A percentile compares a stretch with the other conserved stretches of the same genome.
These are phyloP conservation scores for Mirza zaza DNA, from an alignment of 2,113 vertebrate genomes.

Conservation along the genomic window DNA sequence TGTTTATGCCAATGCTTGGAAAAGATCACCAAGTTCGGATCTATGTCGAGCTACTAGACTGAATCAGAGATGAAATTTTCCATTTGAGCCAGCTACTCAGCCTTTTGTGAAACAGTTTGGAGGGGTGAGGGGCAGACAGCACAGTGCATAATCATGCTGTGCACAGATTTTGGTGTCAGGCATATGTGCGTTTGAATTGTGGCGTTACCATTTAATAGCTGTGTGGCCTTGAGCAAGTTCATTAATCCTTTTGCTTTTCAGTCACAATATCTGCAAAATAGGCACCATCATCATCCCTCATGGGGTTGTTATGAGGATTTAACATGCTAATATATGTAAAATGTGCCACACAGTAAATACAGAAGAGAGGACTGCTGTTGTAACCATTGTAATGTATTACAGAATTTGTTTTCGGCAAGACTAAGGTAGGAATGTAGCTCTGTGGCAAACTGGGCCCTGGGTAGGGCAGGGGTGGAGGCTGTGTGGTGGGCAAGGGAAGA, in stretches of 20 bases:
- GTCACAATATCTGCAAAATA: not conserved
- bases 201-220: not conserved
- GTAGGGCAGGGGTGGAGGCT: not conserved
- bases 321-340: not conserved
- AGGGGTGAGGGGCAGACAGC: not conserved
- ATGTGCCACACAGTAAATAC: not conserved
- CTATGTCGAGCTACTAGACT: constrained; percentile 25
- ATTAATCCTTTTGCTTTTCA: not conserved
- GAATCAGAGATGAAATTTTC: constrained; percentile 57
- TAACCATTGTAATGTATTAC: not conserved
- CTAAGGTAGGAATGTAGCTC: not conserved
- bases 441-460: not conserved
- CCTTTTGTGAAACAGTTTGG: not conserved
- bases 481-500: not conserved
- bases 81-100: constrained; percentile 17
- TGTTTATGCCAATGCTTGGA: constrained; percentile 63
- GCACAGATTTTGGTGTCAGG: not conserved
- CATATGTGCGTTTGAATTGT: not conserved
- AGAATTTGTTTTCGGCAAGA: not conserved
- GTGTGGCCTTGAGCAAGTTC: not conserved
- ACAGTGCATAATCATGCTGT: not conserved
- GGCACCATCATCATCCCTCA: not conserved
- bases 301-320: not conserved
- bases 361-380: not conserved
- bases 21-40: constrained; percentile 62